Evolutionary conservation across 2,888 invertebrate genomes (phyloP).

Genomic region (Nomada lathburiana): DNA sequence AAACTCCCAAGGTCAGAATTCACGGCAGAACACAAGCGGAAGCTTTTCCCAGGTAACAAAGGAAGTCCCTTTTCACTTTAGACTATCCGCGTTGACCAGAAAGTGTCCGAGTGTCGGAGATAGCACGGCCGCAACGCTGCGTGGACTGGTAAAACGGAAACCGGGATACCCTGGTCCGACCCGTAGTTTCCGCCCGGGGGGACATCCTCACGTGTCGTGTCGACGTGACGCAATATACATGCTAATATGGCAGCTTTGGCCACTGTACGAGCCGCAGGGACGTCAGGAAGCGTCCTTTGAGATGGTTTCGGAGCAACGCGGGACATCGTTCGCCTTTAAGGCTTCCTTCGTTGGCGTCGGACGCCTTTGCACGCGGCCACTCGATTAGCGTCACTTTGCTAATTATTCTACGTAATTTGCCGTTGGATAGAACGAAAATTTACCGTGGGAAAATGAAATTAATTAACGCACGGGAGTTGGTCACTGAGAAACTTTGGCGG

Average conservation of each 20-base stretch:
- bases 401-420: slow-evolving; percentile 36
- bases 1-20: slow-evolving; percentile 23
- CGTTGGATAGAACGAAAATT: neutral
- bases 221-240: slow-evolving; percentile 77
- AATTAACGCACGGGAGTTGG: neutral
- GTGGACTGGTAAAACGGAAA: slow-evolving; percentile 52
- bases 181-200: slow-evolving; percentile 57
- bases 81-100: neutral
- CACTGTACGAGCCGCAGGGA: slow-evolving; percentile 59
- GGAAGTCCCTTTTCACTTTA: slow-evolving; percentile 43
- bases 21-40: slow-evolving; percentile 26
- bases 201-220: slow-evolving; percentile 63
- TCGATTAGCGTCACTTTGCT: slow-evolving; percentile 33
- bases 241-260: slow-evolving; percentile 72
- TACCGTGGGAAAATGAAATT: neutral
- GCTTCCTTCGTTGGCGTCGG: neutral
- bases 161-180: slow-evolving; percentile 30
- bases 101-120: slow-evolving; percentile 26
- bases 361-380: slow-evolving; percentile 19
- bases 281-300: slow-evolving; percentile 58
- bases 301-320: slow-evolving; percentile 36
- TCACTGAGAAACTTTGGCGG: no score
- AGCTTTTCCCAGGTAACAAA: slow-evolving; percentile 39
- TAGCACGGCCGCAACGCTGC: slow-evolving; percentile 41
- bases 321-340: slow-evolving; percentile 45